Base-by-base conservation (phyloP, 2,888 invertebrate species). In the Apamea sordens region DNA sequence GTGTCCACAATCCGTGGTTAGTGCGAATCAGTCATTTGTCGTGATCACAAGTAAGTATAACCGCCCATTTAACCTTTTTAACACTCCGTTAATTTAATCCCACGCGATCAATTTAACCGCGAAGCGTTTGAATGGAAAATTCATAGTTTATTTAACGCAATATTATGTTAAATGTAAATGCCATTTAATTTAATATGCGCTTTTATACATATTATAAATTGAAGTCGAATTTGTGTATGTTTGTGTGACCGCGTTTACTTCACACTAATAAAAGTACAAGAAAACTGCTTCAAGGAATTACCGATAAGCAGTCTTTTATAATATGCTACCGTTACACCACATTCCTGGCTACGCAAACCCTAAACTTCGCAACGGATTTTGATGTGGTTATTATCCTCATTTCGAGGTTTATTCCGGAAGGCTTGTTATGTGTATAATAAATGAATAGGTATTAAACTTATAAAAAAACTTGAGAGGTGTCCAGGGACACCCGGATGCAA, bases 51-150 rank as follows among this genome's bases (percentile, higher is more conserved):
- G 61, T 73, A 70, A 72, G 61, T 78, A 68, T 71, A 61, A 84
- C 80, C 63, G 64, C 67, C 59, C 56, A 24, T 50, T 71, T 71
- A 82, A 77, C 50, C 50, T 64, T 65, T 73, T 84, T 71, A 84
- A 68, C 82, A 78, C 77, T 50, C 36, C 63, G 85, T 76, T 73
- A 84, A 84, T 32, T 80, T 73, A 84, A 84, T 32, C 36, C 81
- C 83, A 83, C 83, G 77, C 85, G 63, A 83, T 50, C 73, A 50
- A 59, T 65, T 76, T 41, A 71, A 41, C 61, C 41, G 11, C 53
- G 24, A 18, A 28, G 4, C 61, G 24, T 68, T 74, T 75, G n/a
- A 73, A 75, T 41, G 28, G 59, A 53, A 61, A 24, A 50, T 41
- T 65, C 21, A 56, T 53, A 79, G 47, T 74, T 73, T 80, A 74